Evolutionary conservation across 2,113 vertebrate genomes (phyloP).

Genomic region (Myocastor coypus): DNA sequence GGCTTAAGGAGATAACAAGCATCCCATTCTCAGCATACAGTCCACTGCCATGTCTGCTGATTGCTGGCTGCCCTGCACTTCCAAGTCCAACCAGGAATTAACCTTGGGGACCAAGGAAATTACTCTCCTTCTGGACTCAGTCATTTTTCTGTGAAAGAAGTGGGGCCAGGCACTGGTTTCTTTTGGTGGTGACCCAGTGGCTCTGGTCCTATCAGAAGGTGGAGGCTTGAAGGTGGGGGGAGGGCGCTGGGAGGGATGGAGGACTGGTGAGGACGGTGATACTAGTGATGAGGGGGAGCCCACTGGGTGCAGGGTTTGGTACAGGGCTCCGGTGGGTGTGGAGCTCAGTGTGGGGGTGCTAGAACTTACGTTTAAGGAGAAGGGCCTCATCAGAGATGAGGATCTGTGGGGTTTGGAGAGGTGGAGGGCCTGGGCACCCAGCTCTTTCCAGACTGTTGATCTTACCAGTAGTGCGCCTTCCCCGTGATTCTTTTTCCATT

Average conservation of each 20-base stretch:
- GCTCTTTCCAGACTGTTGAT: constrained; percentile 37
- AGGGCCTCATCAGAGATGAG: background rate
- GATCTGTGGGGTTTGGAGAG: background rate
- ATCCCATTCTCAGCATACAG: background rate
- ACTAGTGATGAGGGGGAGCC: background rate
- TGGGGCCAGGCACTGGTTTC: background rate
- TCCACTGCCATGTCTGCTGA: background rate
- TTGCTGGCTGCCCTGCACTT: background rate
- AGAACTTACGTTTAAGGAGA: background rate
- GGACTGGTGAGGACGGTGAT: background rate
- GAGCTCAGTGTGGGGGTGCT: background rate
- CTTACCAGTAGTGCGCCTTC: constrained; percentile 40
- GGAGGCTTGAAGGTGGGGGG: background rate
- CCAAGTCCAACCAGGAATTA: background rate
- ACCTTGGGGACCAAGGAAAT: background rate
- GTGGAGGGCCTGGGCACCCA: background rate
- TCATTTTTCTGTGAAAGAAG: constrained; percentile 34
- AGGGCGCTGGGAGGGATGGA: fast-evolving
- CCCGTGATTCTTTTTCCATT: constrained; percentile 46
- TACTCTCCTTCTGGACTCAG: background rate
- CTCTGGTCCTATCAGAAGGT: background rate
- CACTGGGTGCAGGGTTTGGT: background rate
- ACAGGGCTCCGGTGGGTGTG: background rate
- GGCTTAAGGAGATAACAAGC: background rate
- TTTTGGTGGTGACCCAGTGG: background rate